Conservation (phyloP, 2,888 invertebrate genomes). For the Hanleya hanleyi region DNA sequence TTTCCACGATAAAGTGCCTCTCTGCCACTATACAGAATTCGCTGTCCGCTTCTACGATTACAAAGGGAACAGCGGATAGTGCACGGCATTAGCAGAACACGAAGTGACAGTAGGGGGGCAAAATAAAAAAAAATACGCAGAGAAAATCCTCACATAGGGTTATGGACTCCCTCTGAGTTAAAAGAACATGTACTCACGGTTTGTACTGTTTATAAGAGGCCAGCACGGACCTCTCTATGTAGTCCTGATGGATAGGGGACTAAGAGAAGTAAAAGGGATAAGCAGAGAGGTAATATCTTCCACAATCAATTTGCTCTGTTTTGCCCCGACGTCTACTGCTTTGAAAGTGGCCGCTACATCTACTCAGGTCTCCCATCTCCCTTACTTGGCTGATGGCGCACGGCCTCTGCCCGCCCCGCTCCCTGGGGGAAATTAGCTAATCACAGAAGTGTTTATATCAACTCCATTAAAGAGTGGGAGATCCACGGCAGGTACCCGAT, state of each 20-base stretch:
- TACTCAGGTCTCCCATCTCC: background rate
- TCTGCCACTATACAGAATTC: slow-evolving; percentile 4
- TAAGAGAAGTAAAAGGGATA: background rate
- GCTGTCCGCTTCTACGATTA: slow-evolving; percentile 7
- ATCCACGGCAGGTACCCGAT: slow-evolving; percentile 3
- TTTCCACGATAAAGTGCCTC: slow-evolving; percentile 9
- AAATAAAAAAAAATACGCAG: background rate
- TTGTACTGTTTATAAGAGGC: background rate
- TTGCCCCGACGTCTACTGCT: background rate
- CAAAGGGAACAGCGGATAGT: slow-evolving; percentile 10
- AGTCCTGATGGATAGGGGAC: background rate
- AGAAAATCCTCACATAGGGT: no score
- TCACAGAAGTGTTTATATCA: slow-evolving; percentile 30
- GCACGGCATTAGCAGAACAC: slow-evolving; percentile 3
- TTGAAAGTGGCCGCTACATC: background rate
- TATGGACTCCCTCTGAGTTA: background rate
- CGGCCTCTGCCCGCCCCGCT: no score
- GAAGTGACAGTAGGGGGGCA: background rate
- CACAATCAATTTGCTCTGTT: slow-evolving; percentile 4
- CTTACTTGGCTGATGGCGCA: background rate
- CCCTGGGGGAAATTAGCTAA: slow-evolving; percentile 37
- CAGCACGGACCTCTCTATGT: background rate
- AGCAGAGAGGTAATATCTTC: background rate
- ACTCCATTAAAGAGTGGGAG: slow-evolving; percentile 11
- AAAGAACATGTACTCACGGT: background rate